phyloP scores from a whole-genome alignment of 2,888 invertebrate genomes.

The Lycia hirtaria region DNA sequence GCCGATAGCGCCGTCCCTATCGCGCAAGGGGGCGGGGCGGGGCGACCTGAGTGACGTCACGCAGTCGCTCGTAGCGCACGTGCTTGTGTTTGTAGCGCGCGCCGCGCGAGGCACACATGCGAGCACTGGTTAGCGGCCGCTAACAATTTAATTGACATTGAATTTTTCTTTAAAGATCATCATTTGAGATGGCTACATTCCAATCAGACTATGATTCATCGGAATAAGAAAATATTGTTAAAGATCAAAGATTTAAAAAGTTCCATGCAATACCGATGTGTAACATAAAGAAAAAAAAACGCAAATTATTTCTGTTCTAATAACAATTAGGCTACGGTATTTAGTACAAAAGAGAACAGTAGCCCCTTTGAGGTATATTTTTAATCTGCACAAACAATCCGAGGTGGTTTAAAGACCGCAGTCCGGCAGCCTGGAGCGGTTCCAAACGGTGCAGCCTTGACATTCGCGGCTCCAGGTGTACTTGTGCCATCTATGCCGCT shows the following conservation, averaged over 20 bases:
- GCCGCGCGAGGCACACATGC: conserved; percentile 71
- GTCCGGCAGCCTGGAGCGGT: conserved; percentile 67
- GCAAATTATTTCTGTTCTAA: neutral
- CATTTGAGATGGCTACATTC: conserved; percentile 23
- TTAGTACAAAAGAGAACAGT: neutral
- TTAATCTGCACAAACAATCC: conserved; percentile 12
- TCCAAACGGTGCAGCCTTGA: conserved; percentile 80
- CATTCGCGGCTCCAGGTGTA: conserved; percentile 77
- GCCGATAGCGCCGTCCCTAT: conserved; percentile 57
- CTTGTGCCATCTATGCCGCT: conserved; percentile 57
- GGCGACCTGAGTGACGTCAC: conserved; percentile 76
- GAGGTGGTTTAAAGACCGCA: conserved; percentile 31
- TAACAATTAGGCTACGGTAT: neutral
- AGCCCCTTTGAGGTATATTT: conserved; percentile 14
- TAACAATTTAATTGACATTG: conserved; percentile 65
- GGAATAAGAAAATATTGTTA: neutral
- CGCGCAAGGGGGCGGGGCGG: conserved; percentile 67
- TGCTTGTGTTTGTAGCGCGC: conserved; percentile 82
- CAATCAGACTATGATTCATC: neutral
- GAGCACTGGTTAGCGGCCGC: conserved; percentile 59
- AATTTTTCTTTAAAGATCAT: conserved; percentile 52
- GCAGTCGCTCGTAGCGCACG: conserved; percentile 71
- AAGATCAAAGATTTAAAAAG: no score
- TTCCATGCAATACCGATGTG: neutral
- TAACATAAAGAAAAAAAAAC: neutral